These are phyloP conservation scores for Cynoglossus semilaevis DNA, from an alignment of 2,113 vertebrate genomes.

Conservation along the genomic window DNA sequence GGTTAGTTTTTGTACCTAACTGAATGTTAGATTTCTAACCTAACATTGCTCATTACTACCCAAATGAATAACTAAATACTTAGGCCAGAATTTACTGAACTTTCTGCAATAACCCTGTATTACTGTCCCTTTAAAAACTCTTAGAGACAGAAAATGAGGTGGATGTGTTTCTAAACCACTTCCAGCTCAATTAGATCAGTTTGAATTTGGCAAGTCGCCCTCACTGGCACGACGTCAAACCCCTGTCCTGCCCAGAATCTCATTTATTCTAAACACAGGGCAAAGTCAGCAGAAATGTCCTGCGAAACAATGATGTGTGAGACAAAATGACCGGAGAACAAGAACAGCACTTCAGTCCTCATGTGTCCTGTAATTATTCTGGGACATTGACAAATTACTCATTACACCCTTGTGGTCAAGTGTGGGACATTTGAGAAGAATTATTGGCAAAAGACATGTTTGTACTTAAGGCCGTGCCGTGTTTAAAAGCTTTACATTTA, in stretches of 20 bases:
- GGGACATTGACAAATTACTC: conserved; percentile 37
- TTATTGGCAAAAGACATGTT: too few relatives aligned
- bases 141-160: conserved; percentile 29
- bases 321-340: conserved; percentile 10
- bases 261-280: conserved; percentile 14
- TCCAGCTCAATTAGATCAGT: conserved; percentile 57
- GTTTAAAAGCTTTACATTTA: too few relatives aligned
- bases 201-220: conserved; percentile 54
- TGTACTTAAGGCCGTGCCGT: too few relatives aligned
- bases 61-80: too few relatives aligned
- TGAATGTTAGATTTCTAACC: too few relatives aligned
- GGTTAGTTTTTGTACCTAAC: too few relatives aligned
- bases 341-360: conserved; percentile 22
- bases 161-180: conserved; percentile 46
- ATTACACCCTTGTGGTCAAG: too few relatives aligned
- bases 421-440: too few relatives aligned
- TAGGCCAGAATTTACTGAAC: conserved; percentile 2
- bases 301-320: conserved; percentile 21
- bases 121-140: conserved; percentile 36
- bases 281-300: conserved; percentile 46
- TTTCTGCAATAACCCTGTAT: conserved; percentile 41
- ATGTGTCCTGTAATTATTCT: conserved; percentile 20
- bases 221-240: conserved; percentile 35
- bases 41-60: too few relatives aligned
- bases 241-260: conserved; percentile 21